A percentile compares a stretch with the other conserved stretches of the same genome.
These are phyloP conservation scores for Amphiprion clarkii DNA, from an alignment of 2,797 vertebrate species.

Conservation along the genomic window DNA sequence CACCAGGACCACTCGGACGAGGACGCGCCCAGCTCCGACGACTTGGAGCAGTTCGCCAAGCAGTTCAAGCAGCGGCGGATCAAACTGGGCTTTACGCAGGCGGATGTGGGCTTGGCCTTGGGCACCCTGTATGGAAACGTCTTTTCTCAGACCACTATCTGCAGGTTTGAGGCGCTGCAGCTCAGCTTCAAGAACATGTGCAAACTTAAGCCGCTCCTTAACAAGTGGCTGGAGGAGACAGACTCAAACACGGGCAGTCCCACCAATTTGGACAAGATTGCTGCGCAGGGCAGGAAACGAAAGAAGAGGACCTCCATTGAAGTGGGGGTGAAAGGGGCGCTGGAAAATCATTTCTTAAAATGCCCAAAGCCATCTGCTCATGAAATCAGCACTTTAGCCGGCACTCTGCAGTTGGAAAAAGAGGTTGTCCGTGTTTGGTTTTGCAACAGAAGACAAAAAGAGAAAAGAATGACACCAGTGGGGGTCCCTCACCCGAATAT, in stretches of 20 bases:
- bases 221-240: constrained; percentile 99
- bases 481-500: constrained; percentile 96
- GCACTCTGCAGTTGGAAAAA: constrained; percentile 98
- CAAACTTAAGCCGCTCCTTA: constrained; percentile 96
- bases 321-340: constrained; percentile 97
- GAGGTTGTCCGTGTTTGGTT: constrained; percentile 99
- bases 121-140: constrained; percentile 97
- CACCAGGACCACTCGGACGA: constrained; percentile 94
- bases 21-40: constrained; percentile 96
- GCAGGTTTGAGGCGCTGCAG: constrained; percentile 96
- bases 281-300: constrained; percentile 97
- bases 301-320: constrained; percentile 99
- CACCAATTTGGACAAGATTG: constrained; percentile 99
- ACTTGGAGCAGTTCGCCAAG: constrained; percentile 98
- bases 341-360: constrained; percentile 99
- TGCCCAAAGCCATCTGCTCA: constrained; percentile 99
- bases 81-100: constrained; percentile 97
- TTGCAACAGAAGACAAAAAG: constrained; percentile 99
- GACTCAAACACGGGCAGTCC: constrained; percentile 99
- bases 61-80: constrained; percentile 97
- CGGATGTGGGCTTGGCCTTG: constrained; percentile 95
- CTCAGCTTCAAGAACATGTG: constrained; percentile 99
- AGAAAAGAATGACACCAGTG: constrained; percentile 99
- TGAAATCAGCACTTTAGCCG: constrained; percentile 97
- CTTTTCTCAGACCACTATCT: constrained; percentile 98